phyloP scores from a whole-genome alignment of 2,888 invertebrate genomes.

The Eupithecia dodoneata region DNA sequence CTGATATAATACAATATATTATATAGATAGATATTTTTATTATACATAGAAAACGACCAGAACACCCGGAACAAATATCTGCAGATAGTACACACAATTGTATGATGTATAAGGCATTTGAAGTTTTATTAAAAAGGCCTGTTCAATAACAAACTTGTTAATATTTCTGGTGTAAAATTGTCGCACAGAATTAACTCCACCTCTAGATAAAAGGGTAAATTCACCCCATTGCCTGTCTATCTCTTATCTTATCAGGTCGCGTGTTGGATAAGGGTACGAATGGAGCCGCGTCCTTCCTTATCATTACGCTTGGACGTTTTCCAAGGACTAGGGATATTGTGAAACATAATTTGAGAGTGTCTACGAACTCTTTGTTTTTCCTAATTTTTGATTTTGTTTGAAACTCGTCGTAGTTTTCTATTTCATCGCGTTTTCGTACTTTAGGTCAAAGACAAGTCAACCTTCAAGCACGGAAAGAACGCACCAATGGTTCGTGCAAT shows the following conservation, averaged over 20 bases:
- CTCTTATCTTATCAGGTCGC: slow-evolving; percentile 1
- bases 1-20: too few species aligned
- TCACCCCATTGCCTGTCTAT: slow-evolving; percentile 9
- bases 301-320: slow-evolving; percentile 1
- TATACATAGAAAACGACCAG: too few species aligned
- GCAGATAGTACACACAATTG: too few species aligned
- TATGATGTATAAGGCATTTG: too few species aligned
- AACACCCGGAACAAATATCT: too few species aligned
- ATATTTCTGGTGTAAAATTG: background rate
- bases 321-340: background rate
- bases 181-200: background rate
- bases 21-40: too few species aligned
- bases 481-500: too few species aligned
- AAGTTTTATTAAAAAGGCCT: too few species aligned
- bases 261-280: slow-evolving; percentile 4
- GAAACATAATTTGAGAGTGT: background rate
- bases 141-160: too few species aligned
- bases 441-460: too few species aligned
- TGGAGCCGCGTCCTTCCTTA: background rate
- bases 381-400: background rate
- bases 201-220: background rate
- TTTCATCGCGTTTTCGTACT: too few species aligned
- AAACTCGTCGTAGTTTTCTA: background rate
- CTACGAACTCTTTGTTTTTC: background rate
- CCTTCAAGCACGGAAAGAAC: too few species aligned